phyloP scores from a whole-genome alignment of 2,888 invertebrate genomes.

The Orthosia gothica region DNA sequence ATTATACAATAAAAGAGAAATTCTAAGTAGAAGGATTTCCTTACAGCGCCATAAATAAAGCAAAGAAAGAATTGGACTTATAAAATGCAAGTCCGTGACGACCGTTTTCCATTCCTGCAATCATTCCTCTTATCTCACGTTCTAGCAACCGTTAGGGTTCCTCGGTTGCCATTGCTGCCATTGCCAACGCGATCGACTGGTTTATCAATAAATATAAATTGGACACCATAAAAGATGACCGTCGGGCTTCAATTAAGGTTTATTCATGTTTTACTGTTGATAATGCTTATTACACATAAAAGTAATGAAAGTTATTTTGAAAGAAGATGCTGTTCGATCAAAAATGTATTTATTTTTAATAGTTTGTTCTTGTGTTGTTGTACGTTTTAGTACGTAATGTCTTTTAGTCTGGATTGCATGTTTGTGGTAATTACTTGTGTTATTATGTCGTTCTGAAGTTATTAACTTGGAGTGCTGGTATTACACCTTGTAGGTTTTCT shows the following conservation, averaged over 20 bases:
- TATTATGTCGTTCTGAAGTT: background rate
- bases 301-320: constrained; percentile 55
- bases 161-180: constrained; percentile 25
- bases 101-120: constrained; percentile 42
- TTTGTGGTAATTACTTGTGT: constrained; percentile 7
- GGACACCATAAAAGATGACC: constrained; percentile 58
- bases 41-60: constrained; percentile 27
- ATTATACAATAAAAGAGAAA: constrained; percentile 33
- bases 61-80: constrained; percentile 34
- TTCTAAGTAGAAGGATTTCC: constrained; percentile 21
- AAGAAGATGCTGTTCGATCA: constrained; percentile 43
- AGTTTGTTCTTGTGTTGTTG: constrained; percentile 1
- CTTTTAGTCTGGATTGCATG: constrained; percentile 7
- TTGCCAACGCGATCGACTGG: constrained; percentile 43
- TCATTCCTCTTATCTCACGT: constrained; percentile 56
- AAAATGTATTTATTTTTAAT: constrained; percentile 34
- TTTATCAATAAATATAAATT: constrained; percentile 65
- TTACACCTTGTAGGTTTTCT: background rate
- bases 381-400: background rate
- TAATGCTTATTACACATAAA: constrained; percentile 59
- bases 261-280: constrained; percentile 64
- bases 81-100: constrained; percentile 58
- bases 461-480: background rate
- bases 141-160: constrained; percentile 55
- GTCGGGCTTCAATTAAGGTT: constrained; percentile 60